phyloP scores from a whole-genome alignment of 2,797 vertebrate species.

The Muraenolepis orangiensis region DNA sequence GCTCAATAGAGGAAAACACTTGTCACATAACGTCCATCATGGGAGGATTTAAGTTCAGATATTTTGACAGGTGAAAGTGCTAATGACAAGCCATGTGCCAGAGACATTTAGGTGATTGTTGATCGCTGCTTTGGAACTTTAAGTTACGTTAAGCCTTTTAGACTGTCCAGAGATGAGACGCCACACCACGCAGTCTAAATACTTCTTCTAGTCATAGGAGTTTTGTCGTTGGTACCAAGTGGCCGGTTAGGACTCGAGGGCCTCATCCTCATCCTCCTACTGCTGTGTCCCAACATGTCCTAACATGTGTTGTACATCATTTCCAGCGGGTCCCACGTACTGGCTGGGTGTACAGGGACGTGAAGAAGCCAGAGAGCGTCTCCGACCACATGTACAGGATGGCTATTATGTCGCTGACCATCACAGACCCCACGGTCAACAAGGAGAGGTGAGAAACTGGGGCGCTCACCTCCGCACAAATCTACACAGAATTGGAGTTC shows the following conservation, averaged over 20 bases:
- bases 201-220: not conserved
- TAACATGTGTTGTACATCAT: conserved; percentile 9
- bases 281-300: no score
- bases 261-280: not conserved
- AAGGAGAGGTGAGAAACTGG: conserved; percentile 79
- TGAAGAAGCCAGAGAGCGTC: conserved; percentile 89
- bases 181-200: not conserved
- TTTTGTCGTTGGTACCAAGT: not conserved
- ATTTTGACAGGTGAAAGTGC: no score
- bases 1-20: no score
- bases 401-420: conserved; percentile 92
- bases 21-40: no score
- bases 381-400: conserved; percentile 99
- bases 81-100: no score
- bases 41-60: no score
- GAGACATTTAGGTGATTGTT: no score
- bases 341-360: conserved; percentile 91
- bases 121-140: no score
- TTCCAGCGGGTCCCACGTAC: conserved; percentile 87
- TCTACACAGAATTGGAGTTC: not conserved
- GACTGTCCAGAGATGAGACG: no score
- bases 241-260: no score
- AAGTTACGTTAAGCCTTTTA: no score
- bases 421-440: conserved; percentile 82
- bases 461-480: no score